phyloP scores from a whole-genome alignment of 53 echinoderm and acorn worm species.

The Arbacia lixula region DNA sequence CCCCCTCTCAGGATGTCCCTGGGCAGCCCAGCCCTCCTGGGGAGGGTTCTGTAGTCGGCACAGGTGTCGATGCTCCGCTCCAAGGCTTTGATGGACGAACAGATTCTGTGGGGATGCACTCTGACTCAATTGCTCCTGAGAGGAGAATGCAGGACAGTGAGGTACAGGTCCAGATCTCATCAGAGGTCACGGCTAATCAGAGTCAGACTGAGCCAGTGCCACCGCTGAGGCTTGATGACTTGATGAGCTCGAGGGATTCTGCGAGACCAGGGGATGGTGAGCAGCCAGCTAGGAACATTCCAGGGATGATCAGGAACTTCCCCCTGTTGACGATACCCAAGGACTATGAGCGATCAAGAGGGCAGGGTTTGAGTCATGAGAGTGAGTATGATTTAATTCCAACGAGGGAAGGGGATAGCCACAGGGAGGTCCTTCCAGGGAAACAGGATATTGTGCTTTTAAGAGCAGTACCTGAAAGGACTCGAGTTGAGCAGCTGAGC shows the following conservation, averaged over 20 bases:
- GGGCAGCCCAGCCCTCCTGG: neutral
- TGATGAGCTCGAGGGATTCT: neutral
- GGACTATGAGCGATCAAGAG: neutral
- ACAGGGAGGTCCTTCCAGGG: neutral
- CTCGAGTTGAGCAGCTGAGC: neutral
- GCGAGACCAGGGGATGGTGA: neutral
- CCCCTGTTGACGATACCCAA: conserved; percentile 29
- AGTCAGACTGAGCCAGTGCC: neutral
- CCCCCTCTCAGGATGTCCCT: too few species aligned
- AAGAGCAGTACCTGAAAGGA: conserved; percentile 20
- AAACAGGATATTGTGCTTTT: conserved; percentile 34
- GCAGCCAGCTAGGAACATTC: conserved; percentile 6
- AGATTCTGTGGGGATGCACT: too few species aligned
- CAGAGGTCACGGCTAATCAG: neutral
- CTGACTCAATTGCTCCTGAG: too few species aligned
- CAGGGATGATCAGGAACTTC: conserved; percentile 39
- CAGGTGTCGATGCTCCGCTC: neutral
- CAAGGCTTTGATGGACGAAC: neutral
- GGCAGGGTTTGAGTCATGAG: neutral
- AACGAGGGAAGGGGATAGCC: conserved; percentile 32
- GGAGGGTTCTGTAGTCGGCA: neutral
- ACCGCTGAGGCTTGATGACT: conserved; percentile 26
- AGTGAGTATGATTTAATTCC: conserved; percentile 46
- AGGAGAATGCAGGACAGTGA: neutral
- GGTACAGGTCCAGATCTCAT: neutral